Evolutionary conservation across 2,888 invertebrate genomes (phyloP), one percentile per base, ranked within the genome.

Genomic region (Sceliomorpha sp.): DNA sequence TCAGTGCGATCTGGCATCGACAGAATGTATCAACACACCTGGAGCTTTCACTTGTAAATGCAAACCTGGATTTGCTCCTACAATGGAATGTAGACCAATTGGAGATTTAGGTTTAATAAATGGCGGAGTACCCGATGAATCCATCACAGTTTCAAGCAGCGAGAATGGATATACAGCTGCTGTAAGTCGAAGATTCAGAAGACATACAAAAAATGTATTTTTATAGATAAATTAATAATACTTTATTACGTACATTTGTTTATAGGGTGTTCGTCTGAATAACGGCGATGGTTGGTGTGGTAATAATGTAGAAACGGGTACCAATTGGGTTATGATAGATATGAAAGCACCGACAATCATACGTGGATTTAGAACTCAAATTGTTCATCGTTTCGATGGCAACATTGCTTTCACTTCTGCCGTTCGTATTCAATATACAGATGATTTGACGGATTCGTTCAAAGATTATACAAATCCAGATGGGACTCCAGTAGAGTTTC

Each of bases 391-490:
- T 68, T 91, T 92, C 10, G 96, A 96, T 79, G 95, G 94, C 44
- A 95, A 93, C 76, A 90, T 95, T 60, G 97, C 97, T 0, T 97
- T 96, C 81, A 96, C 97, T 5, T 95, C 96, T 1, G 97, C 96
- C 0, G 95, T 97, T 48, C 92, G 97, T 76, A 93, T 96, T 77
- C 91, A 90, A 78, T 97, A 96, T 84, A 94, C 96, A 0, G 95
- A 97, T 81, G 94, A 97, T 79, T 89, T 97, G 66, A 96, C 96
- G 0, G 97, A 98, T 82, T 90, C 93, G 0, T 97, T 96, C 87
- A 95, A 94, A 88, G 97, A 97, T 80, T 97, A 97, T 85, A 94
- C 96, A 1, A 97, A 97, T 84, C 96, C 96, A 1, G 96, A 97
- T 84, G 97, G 97, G 14, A 96, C 96, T 1, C 96, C 96, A 6